Evolutionary conservation across 2,888 invertebrate species (phyloP).

Genomic region (Ischnura elegans): DNA sequence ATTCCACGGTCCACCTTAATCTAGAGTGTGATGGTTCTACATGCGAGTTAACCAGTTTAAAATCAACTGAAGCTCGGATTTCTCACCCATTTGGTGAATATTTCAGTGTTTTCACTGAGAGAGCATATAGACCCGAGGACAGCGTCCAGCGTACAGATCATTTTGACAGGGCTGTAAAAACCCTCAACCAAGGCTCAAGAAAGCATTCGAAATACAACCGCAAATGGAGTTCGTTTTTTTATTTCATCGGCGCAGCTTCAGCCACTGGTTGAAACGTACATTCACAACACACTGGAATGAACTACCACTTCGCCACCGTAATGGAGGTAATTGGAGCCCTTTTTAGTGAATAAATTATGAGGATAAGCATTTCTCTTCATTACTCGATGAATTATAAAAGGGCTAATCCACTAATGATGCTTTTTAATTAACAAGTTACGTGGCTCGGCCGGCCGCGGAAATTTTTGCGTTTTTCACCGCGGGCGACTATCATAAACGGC

Average conservation of each 20-base stretch:
- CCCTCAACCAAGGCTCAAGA: neutral
- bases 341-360: constrained; percentile 1
- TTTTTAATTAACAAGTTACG: neutral
- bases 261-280: neutral
- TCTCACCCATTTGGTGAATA: neutral
- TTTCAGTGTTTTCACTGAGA: neutral
- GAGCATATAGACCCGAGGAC: neutral
- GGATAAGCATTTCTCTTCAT: neutral
- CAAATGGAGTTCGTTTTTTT: neutral
- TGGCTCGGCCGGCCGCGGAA: neutral
- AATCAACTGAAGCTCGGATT: neutral
- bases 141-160: neutral
- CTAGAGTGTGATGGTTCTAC: neutral
- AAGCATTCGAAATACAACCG: neutral
- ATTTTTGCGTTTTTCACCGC: neutral
- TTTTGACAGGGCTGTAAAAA: neutral
- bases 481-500: neutral
- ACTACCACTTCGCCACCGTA: neutral
- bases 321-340: neutral
- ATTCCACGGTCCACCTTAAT: too few species aligned
- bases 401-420: neutral
- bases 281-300: neutral
- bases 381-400: constrained; percentile 5
- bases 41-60: neutral
- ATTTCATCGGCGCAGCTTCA: neutral